Evolutionary conservation across 2,888 invertebrate genomes (phyloP).

Genomic region (Oscheius sp.): DNA sequence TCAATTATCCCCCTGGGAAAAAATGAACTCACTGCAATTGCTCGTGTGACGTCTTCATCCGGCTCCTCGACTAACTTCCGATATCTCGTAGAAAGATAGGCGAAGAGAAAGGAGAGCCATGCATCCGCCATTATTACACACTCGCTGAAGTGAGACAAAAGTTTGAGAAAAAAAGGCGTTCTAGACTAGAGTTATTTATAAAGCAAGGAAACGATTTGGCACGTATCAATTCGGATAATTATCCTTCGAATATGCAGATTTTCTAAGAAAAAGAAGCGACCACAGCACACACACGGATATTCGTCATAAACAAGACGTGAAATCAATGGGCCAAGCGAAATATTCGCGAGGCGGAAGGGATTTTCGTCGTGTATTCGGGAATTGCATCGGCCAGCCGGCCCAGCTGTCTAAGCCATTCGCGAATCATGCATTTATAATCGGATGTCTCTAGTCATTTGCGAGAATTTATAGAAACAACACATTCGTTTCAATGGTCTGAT

Average conservation of each 20-base stretch:
- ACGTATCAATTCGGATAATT: neutral
- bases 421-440: constrained; percentile 21
- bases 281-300: neutral
- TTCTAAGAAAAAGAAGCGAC: neutral
- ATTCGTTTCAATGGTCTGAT: constrained; percentile 9
- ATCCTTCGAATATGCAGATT: neutral
- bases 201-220: neutral
- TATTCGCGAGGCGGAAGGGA: neutral
- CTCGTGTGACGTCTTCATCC: neutral
- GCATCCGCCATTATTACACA: constrained; percentile 28
- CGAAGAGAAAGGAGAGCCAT: constrained; percentile 24
- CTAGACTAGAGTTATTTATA: neutral
- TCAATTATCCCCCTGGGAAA: neutral
- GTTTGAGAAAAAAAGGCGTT: neutral
- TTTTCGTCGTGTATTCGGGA: neutral
- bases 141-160: neutral
- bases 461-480: constrained; percentile 3
- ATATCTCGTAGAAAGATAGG: constrained; percentile 24
- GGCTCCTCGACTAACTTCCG: constrained; percentile 9
- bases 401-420: constrained; percentile 21
- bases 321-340: neutral
- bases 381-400: neutral
- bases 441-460: neutral
- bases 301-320: neutral
- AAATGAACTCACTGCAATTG: neutral